Base-by-base conservation (phyloP, 2,888 invertebrate genomes). In the Phragmatobia fuliginosa region DNA sequence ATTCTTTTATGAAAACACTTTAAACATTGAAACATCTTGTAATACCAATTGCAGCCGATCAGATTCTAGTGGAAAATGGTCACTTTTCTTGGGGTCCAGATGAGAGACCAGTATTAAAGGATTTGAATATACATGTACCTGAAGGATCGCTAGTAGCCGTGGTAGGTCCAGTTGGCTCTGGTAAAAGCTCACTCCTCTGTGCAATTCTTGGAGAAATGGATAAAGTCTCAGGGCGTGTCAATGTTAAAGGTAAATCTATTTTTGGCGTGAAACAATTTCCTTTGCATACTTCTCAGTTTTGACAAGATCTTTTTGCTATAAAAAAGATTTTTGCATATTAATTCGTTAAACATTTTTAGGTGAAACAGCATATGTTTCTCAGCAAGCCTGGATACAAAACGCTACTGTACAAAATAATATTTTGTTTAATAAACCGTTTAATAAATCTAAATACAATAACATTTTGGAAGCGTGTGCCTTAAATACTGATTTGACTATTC, bases 321-420 rank as follows among this genome's bases (percentile, higher is more conserved):
- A 10, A 10, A 11, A 52, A 52, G 52, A 14, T 14, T 56, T 52
- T 25, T 4, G 28, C 25, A 56, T 56, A 56, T 56, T 25, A 56
- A 28, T 49, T 21, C 32, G 8, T 33, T 28, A 16, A 38, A 10
- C 6, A 41, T 45, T 73, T 67, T 10, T 83, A 93, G 94, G 93
- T 2, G 83, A 85, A 31, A 91, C 97, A 70, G 98, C 98, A 0
- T 99, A 98, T 91, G 98, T 99, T 0, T 96, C 99, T 0, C 99
- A 99, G 87, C 98, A 99, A 91, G 99, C 99, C 1, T 99, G 99
- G 99, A 99, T 99, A 71, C 99, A 99, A 92, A 99, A 99, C 93
- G 98, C 98, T 2, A 98, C 99, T 0, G 91, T 99, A 38, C 97
- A 97, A 85, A 97, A 99, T 86, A 99, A 99, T 91, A 98, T 99